These are phyloP conservation scores for Melanaphis sacchari DNA, from an alignment of 1,140 invertebrate genomes.

Conservation along the genomic window DNA sequence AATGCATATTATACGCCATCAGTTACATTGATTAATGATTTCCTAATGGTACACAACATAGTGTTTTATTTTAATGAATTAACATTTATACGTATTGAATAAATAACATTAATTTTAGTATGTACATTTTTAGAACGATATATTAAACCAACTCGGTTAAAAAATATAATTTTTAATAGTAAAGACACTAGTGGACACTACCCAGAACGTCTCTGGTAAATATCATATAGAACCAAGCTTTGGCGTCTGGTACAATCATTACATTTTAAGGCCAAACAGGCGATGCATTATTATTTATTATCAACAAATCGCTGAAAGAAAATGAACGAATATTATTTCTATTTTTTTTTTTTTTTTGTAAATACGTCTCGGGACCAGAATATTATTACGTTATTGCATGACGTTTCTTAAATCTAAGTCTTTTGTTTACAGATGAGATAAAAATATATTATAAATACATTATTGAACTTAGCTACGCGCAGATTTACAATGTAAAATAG, in stretches of 20 bases:
- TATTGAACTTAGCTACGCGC: not conserved
- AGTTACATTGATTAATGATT: not conserved
- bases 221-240: not conserved
- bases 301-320: not conserved
- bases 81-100: not conserved
- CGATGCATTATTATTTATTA: not conserved
- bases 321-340: not conserved
- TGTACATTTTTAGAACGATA: no score
- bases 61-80: not conserved
- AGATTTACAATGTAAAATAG: not conserved
- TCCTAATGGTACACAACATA: not conserved
- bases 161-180: not conserved
- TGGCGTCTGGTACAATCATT: not conserved
- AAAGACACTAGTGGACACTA: not conserved
- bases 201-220: not conserved
- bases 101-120: no score
- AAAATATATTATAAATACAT: not conserved
- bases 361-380: not conserved
- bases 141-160: not conserved
- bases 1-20: not conserved
- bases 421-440: not conserved
- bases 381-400: not conserved
- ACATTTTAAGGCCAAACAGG: not conserved
- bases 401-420: not conserved
- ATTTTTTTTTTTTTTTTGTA: not conserved